Percentiles rank a stretch among this genome's conserved stretches.
These are phyloP conservation scores for Petrocephalus zakoni DNA, from an alignment of 2,113 vertebrate genomes.

Conservation along the genomic window DNA sequence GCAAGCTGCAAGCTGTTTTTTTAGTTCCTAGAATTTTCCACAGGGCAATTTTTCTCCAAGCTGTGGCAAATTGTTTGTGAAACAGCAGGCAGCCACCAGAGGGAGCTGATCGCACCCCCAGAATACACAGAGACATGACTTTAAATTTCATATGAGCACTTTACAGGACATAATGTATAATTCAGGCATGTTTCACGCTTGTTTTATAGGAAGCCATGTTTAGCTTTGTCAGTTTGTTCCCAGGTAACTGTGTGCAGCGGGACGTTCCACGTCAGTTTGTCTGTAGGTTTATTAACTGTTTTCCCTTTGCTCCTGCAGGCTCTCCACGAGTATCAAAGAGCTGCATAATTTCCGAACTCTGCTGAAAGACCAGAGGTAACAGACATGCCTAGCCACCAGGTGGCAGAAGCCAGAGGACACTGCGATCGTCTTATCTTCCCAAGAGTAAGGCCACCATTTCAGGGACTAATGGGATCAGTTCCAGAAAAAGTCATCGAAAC, in stretches of 20 bases:
- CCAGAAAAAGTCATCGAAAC: background rate
- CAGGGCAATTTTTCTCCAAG: background rate
- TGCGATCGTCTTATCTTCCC: slow-evolving; percentile 49
- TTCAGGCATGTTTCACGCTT: background rate
- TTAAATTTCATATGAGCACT: background rate
- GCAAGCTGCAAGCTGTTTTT: background rate
- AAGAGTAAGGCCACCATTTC: slow-evolving; percentile 54
- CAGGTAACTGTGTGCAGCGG: background rate
- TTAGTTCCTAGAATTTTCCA: background rate
- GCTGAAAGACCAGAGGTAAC: slow-evolving; percentile 82
- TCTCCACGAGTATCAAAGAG: slow-evolving; percentile 89
- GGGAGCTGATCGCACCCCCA: background rate
- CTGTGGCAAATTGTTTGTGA: background rate
- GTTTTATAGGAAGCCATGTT: background rate
- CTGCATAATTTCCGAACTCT: slow-evolving; percentile 83
- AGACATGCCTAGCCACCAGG: slow-evolving; percentile 40
- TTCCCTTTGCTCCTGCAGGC: slow-evolving; percentile 54
- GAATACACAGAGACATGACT: background rate
- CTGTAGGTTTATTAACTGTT: background rate
- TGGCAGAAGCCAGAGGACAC: slow-evolving; percentile 34
- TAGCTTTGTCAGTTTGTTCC: background rate
- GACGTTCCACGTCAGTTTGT: background rate
- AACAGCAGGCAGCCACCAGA: background rate
- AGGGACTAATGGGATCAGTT: slow-evolving; percentile 49
- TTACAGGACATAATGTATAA: background rate